Conservation (phyloP, 2,888 invertebrate species). For the Gymnoscelis rufifasciata region DNA sequence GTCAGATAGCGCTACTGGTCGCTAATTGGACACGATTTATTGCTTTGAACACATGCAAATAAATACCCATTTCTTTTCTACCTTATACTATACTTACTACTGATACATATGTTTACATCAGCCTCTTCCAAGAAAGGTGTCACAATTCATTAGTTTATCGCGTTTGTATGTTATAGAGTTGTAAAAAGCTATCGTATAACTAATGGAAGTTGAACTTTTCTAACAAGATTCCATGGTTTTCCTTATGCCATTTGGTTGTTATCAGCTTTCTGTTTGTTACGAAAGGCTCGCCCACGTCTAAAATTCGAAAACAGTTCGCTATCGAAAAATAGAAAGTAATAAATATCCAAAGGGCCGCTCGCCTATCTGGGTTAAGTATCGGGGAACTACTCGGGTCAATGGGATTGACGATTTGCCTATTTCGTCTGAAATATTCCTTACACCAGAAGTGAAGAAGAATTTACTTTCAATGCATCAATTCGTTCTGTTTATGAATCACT, state of each 20-base stretch:
- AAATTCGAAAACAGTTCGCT: conserved; percentile 62
- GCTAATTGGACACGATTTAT: conserved; percentile 76
- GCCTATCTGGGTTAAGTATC: conserved; percentile 64
- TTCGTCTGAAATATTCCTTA: conserved; percentile 11
- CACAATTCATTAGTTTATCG: background rate
- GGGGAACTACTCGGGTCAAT: conserved; percentile 36
- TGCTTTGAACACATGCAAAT: conserved; percentile 32
- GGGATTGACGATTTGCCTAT: conserved; percentile 29
- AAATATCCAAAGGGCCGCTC: conserved; percentile 69
- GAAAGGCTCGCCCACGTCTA: conserved; percentile 67
- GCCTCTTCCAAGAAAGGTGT: no score
- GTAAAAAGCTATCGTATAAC: background rate
- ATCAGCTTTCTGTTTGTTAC: conserved; percentile 39
- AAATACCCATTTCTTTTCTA: conserved; percentile 24
- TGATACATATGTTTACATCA: no score
- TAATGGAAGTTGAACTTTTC: conserved; percentile 5
- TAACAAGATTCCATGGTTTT: conserved; percentile 16
- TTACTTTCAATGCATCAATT: no score
- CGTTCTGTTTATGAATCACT: no score
- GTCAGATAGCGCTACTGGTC: conserved; percentile 50
- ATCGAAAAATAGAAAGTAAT: conserved; percentile 77
- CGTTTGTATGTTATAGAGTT: background rate
- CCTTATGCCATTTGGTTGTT: conserved; percentile 27
- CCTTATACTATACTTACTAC: background rate
- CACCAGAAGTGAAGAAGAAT: no score